Evolutionary conservation across 2,113 vertebrate genomes (phyloP), one percentile per base, ranked within the genome.

Genomic region (Octodon degus): DNA sequence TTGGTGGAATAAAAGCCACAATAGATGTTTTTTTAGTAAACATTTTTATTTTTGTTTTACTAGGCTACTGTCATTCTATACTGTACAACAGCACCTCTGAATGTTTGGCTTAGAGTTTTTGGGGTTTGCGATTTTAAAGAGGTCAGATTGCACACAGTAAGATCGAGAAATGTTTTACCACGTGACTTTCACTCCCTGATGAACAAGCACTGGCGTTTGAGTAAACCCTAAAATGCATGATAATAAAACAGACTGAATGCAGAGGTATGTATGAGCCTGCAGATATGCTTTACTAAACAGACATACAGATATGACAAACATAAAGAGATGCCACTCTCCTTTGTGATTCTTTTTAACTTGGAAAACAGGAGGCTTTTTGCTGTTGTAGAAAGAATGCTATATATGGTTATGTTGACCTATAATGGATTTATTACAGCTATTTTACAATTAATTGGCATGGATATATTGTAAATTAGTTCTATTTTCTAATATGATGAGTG

Each of bases 361-460:
- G 14, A 74, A 84, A 90, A 76, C 1, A 20, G 14, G 30, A 3
- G 25, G 17, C 77, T 65, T 53, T 77, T 58, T 68, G 32, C 37
- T 74, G 37, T 74, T 40, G 22, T 87, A 37, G 55, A 70, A n/a
- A 72, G 91, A 87, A 50, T 0, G 27, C 63, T 72, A 67, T n/a
- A 55, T 63, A 62, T 90, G 9, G n/a, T 90, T 63, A 62, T 87
- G 9, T 58, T 87, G 90, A 53, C 5, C 24, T 40, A 0, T 53
- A 70, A 47, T 43, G 50, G 22, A 12, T 91, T 50, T 80, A 76
- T 68, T 70, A 34, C 67, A 90, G 63, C 12, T 27, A 72, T 60
- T 87, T 97, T 90, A 63, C 94, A 93, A 24, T 74, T 22, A 93
- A 80, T 89, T 84, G 58, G 55, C 22, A 30, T n/a, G 77, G 86